A percentile compares a stretch with the other conserved stretches of the same genome.
phyloP scores from a whole-genome alignment of 2,797 vertebrate species.

The Cynopterus sphinx region DNA sequence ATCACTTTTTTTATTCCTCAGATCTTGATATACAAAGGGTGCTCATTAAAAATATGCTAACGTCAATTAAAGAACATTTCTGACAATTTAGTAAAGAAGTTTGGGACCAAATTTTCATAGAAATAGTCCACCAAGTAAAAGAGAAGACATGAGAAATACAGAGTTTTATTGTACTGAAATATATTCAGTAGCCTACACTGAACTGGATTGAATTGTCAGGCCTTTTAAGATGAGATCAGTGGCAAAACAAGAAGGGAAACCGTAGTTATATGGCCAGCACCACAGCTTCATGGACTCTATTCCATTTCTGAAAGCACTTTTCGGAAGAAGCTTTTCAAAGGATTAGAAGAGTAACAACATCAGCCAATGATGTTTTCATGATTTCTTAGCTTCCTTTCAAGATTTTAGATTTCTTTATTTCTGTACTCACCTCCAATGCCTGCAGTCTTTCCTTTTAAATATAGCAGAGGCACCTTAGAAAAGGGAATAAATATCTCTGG shows the following conservation, averaged over 20 bases:
- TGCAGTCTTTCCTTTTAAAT: not conserved
- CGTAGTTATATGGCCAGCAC: not conserved
- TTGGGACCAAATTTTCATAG: not conserved
- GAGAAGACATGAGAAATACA: not conserved
- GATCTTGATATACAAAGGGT: not conserved
- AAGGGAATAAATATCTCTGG: not conserved
- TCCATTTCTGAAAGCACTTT: slow-evolving; percentile 34
- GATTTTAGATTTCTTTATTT: not conserved
- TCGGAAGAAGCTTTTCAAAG: not conserved
- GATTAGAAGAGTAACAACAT: not conserved
- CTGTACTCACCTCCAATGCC: not conserved
- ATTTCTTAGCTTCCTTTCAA: not conserved
- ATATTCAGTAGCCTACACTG: not conserved
- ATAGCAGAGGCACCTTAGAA: not conserved
- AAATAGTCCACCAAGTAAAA: not conserved
- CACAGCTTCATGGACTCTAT: too few relatives aligned
- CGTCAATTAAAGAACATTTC: not conserved
- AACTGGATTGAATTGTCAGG: not conserved
- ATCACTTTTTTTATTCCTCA: not conserved
- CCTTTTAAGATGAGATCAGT: not conserved
- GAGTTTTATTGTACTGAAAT: not conserved
- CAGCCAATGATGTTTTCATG: not conserved
- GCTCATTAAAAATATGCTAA: not conserved
- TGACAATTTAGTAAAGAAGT: not conserved
- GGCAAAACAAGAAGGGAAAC: not conserved